Base-by-base conservation (phyloP, 2,113 vertebrate species). In the Catharus bicknelli region DNA sequence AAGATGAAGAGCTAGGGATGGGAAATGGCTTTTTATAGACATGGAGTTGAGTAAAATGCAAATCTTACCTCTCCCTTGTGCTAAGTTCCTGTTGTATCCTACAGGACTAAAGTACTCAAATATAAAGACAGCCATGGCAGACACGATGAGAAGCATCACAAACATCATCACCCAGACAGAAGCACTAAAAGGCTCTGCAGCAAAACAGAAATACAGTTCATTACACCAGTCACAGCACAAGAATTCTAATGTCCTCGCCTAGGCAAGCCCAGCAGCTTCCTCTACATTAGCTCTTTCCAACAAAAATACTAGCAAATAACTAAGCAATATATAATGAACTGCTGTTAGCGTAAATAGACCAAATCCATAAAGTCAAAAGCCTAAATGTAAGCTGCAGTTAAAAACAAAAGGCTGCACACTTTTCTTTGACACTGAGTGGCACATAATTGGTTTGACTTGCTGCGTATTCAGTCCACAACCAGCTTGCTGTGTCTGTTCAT, bases 151-250 rank as follows among this genome's bases (percentile, higher is more conserved):
- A 95, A 99, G 98, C 99, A 99, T 99, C 69, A 99, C 99, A 91
- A 99, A 99, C 99, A 99, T 99, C 99, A 99, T 99, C 96, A 99
- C 99, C 99, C 99, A 99, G 95, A 99, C 99, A 25, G 99, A 99
- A 81, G 99, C 99, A 93, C 99, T 99, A 98, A 99, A 99, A 40
- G 99, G 99, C 91, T 99, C 99, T 99, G 98, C 53, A 93, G 94
- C 16, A 73, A 83, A 86, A 96, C 19, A 70, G 58, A 90, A 64
- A 84, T 19, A 17, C 32, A 80, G 62, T 91, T 96, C 58, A 91
- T 93, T 67, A 83, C 81, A 72, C 51, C 45, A 91, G 62, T 78
- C 3, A 8, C 83, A 81, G 84, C 84, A 93, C 72, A 93, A 63
- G 74, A 77, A 92, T 94, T 83, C 70, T 79, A 68, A 92, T 66